Evolutionary conservation across 2,113 vertebrate genomes (phyloP).

Genomic region (Tragulus kanchil): DNA sequence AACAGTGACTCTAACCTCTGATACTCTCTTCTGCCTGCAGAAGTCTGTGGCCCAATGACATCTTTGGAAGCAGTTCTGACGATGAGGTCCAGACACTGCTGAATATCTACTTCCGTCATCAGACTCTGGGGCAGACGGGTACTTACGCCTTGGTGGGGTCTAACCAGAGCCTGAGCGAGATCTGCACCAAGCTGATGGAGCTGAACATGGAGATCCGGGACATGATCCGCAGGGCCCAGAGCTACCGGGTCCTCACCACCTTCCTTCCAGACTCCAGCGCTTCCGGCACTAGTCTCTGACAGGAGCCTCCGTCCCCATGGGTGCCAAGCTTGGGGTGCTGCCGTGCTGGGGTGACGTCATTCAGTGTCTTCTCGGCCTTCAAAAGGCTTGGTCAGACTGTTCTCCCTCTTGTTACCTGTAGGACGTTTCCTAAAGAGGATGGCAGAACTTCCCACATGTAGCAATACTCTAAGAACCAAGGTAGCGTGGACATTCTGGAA

Average conservation of each 20-base stretch:
- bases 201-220: conserved; percentile 96
- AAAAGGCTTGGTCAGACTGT: conserved; percentile 93
- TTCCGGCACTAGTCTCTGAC: conserved; percentile 96
- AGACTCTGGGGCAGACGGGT: conserved; percentile 96
- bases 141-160: conserved; percentile 97
- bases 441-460: conserved; percentile 91
- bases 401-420: conserved; percentile 90
- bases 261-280: conserved; percentile 96
- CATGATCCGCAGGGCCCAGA: conserved; percentile 95
- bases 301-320: conserved; percentile 88
- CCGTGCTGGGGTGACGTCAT: conserved; percentile 86
- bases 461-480: conserved; percentile 90
- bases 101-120: conserved; percentile 98
- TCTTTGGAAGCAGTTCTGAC: conserved; percentile 95
- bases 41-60: conserved; percentile 96
- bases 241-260: conserved; percentile 93
- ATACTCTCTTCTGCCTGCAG: conserved; percentile 86
- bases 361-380: conserved; percentile 91
- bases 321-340: conserved; percentile 91
- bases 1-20: conserved; percentile 15
- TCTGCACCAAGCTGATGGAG: conserved; percentile 95
- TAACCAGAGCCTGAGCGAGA: conserved; percentile 95
- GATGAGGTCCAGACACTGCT: conserved; percentile 97
- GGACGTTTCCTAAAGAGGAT: conserved; percentile 89
- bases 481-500: conserved; percentile 81